These are phyloP conservation scores for Chaetodon auriga DNA, from an alignment of 2,113 vertebrate genomes.

Conservation along the genomic window DNA sequence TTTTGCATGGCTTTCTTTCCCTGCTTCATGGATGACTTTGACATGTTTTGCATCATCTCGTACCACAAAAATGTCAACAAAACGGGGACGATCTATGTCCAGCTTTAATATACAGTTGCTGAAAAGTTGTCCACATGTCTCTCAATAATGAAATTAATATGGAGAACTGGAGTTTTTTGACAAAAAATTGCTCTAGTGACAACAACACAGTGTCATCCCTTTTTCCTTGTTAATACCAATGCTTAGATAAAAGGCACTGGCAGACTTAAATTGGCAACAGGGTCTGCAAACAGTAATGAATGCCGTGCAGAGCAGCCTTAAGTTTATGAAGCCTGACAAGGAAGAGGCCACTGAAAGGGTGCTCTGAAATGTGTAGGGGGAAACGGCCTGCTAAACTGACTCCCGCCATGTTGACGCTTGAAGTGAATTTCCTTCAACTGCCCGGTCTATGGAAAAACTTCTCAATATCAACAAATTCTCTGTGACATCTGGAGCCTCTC, in stretches of 20 bases:
- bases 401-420: neutral
- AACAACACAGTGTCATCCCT: neutral
- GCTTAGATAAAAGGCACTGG: neutral
- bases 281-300: slow-evolving; percentile 8
- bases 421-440: slow-evolving; percentile 16
- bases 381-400: slow-evolving; percentile 9
- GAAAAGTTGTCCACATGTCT: neutral
- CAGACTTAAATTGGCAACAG: neutral
- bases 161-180: neutral
- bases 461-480: slow-evolving; percentile 11
- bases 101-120: neutral
- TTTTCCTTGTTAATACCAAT: neutral
- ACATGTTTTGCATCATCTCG: neutral
- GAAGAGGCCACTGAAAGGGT: slow-evolving; percentile 76
- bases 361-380: slow-evolving; percentile 34
- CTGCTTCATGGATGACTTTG: neutral
- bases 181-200: neutral
- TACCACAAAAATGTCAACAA: neutral
- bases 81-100: neutral
- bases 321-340: slow-evolving; percentile 69
- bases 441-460: neutral
- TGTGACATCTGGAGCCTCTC: slow-evolving; percentile 12
- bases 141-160: neutral
- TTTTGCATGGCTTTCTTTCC: neutral
- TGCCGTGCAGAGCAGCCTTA: slow-evolving; percentile 33